Base-by-base conservation (phyloP, 2,113 vertebrate species). In the Phylloscopus trochiloides region DNA sequence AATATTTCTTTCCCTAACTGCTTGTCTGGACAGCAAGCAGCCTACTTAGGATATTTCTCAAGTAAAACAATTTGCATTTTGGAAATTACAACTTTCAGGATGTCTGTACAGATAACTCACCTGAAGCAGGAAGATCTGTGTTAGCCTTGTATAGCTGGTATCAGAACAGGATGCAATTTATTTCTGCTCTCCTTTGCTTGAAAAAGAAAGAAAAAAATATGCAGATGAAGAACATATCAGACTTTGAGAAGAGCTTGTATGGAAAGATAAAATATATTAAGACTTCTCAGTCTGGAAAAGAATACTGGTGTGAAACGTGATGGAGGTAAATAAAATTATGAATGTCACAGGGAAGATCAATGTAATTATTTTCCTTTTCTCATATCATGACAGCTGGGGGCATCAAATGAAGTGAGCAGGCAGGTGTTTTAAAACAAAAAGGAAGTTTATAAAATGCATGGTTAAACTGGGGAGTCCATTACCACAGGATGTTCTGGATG, bases 151-250 rank as follows among this genome's bases (percentile, higher is more conserved):
- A 14, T 5, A 62, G 12, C 2, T 75, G 26, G 10, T 74, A 34
- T 17, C 25, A 72, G 17, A 71, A n/a, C 2, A 66, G 1, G 25
- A 28, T 3, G 34, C 1, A 31, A 29, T 8, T 58, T 67, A 34
- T 72, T 72, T 59, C 12, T 67, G 1, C 6, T 59, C 11, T 58
- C 3, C 2, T 29, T 52, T 75, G 12, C 36, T 45, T 28, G 2
- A 15, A 57, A 51, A 50, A 36, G 0, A 59, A n/a, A n/a, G 0
- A 20, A 22, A 43, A 43, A 31, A 8, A 0, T 17, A 28, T 31
- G 11, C 6, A 73, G 17, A 65, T n/a, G 7, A 21, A 7, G 16
- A 77, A 86, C 68, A n/a, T 15, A 50, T 1, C 17, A 38, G 28
- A 38, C 42, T 62, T 81, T 67, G 3, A 8, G 21, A 71, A 62